Evolutionary conservation across 2,113 vertebrate species (phyloP).

Genomic region (Capreolus pygargus): DNA sequence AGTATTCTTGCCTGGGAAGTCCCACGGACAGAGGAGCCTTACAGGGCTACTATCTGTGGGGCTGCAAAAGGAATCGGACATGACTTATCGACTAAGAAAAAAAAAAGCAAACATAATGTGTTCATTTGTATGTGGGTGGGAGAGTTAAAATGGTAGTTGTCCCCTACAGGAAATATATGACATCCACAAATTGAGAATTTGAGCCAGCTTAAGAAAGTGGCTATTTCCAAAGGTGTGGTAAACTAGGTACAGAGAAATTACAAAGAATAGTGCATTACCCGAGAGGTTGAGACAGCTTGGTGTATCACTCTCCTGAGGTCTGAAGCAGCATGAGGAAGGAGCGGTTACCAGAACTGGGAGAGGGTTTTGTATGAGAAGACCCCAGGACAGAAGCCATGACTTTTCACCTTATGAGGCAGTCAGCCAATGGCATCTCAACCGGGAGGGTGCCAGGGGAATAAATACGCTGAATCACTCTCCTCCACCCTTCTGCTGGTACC

Average conservation of each 20-base stretch:
- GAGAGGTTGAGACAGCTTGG: neutral
- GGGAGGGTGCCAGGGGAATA: neutral
- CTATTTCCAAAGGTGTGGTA: neutral
- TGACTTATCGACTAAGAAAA: neutral
- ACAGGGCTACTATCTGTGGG: neutral
- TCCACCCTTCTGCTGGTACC: neutral
- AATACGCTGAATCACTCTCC: neutral
- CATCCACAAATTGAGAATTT: neutral
- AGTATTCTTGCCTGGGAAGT: neutral
- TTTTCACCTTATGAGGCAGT: neutral
- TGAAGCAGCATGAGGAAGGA: neutral
- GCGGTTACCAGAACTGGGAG: neutral
- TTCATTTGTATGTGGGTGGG: neutral
- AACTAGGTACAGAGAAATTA: neutral
- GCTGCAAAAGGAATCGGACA: neutral
- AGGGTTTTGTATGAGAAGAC: neutral
- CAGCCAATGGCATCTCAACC: neutral
- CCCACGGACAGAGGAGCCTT: neutral
- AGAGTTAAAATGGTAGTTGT: neutral
- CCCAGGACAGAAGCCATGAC: no score
- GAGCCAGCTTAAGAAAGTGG: neutral
- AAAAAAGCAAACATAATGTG: neutral
- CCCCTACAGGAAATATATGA: neutral
- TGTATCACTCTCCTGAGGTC: no score
- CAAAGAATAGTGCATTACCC: neutral